These are phyloP conservation scores for Myotis yumanensis DNA, from an alignment of 2,113 vertebrate species.

Conservation along the genomic window DNA sequence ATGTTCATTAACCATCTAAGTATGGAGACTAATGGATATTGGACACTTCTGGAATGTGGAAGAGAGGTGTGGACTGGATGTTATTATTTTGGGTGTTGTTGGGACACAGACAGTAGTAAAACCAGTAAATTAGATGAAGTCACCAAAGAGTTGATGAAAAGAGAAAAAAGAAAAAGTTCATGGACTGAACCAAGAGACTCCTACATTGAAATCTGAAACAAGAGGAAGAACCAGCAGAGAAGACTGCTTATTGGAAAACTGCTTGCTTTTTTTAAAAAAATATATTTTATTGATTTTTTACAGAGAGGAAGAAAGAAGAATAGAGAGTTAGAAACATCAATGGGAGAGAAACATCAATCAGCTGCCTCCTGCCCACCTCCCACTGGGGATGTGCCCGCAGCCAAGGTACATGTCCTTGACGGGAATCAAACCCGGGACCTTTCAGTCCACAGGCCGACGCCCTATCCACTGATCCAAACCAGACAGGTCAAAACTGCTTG, in stretches of 20 bases:
- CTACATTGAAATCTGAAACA: not conserved
- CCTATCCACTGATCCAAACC: too few relatives aligned
- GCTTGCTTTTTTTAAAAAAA: not conserved
- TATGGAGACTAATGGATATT: not conserved
- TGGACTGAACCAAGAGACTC: not conserved
- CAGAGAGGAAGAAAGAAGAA: too few relatives aligned
- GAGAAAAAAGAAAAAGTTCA: not conserved
- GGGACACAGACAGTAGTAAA: not conserved
- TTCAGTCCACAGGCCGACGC: too few relatives aligned
- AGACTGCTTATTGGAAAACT: not conserved
- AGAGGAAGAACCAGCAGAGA: not conserved
- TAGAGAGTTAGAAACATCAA: too few relatives aligned
- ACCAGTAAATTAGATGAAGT: not conserved
- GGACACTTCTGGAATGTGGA: not conserved
- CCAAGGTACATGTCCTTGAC: too few relatives aligned
- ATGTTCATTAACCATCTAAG: not conserved
- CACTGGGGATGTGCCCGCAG: too few relatives aligned
- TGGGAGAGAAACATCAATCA: too few relatives aligned
- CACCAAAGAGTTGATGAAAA: not conserved
- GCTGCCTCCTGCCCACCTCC: too few relatives aligned
- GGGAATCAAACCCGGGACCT: too few relatives aligned
- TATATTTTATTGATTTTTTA: too few relatives aligned
- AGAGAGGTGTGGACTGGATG: not conserved
- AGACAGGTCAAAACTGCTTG: not conserved
- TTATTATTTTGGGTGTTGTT: not conserved